These are phyloP conservation scores for Limosa lapponica DNA, from an alignment of 2,797 vertebrate species.

Conservation along the genomic window DNA sequence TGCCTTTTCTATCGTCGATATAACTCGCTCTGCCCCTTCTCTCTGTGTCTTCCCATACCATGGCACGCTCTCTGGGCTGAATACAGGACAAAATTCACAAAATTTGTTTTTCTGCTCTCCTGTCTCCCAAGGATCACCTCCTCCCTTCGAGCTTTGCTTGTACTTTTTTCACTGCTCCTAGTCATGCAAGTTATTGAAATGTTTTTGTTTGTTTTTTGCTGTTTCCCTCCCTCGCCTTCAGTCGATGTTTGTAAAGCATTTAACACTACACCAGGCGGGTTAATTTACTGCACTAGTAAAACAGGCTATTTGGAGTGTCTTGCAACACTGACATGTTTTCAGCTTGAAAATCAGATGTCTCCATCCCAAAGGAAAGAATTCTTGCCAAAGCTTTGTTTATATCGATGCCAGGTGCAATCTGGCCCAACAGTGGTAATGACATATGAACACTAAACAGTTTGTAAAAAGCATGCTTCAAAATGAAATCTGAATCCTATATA, in stretches of 20 bases:
- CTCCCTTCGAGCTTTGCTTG: not conserved
- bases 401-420: slow-evolving; percentile 77
- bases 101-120: not conserved
- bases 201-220: slow-evolving; percentile 76
- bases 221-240: slow-evolving; percentile 65
- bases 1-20: not conserved
- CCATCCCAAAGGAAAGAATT: slow-evolving; percentile 72
- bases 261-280: slow-evolving; percentile 78
- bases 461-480: slow-evolving; percentile 64
- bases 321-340: slow-evolving; percentile 74
- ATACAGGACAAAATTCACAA: not conserved
- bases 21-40: not conserved
- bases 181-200: slow-evolving; percentile 52
- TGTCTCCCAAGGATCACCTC: not conserved
- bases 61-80: not conserved
- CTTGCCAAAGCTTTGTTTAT: slow-evolving; percentile 77
- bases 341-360: slow-evolving; percentile 78
- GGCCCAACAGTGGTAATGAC: slow-evolving; percentile 76
- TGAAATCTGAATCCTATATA: slow-evolving; percentile 58
- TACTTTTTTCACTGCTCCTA: slow-evolving; percentile 25
- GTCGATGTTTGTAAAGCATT: slow-evolving; percentile 77
- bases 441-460: slow-evolving; percentile 72
- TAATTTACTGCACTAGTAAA: slow-evolving; percentile 74
- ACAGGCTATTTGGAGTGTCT: slow-evolving; percentile 76
- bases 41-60: not conserved